Evolutionary conservation across 1,140 invertebrate species (phyloP).

Genomic region (Drosophila ficusphila): DNA sequence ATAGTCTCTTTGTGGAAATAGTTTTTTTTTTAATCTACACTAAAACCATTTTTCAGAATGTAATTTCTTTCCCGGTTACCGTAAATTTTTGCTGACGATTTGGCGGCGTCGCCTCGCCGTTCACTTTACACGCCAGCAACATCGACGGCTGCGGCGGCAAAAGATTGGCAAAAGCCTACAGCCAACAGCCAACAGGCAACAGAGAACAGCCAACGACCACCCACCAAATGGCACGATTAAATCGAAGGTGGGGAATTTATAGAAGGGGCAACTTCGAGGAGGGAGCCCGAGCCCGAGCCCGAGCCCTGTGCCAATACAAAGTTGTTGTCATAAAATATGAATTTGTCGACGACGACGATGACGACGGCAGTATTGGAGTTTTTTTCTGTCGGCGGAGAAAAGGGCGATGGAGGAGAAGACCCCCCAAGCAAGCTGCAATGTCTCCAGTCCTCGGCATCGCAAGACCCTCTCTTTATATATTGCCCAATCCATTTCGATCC

Average conservation of each 20-base stretch:
- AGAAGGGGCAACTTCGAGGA: background rate
- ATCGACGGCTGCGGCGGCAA: conserved; percentile 18
- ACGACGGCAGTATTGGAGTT: too few species aligned
- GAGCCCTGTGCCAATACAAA: conserved; percentile 35
- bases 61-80: conserved; percentile 1
- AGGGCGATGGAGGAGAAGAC: conserved; percentile 3
- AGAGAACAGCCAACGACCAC: conserved; percentile 33
- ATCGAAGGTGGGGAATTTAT: background rate
- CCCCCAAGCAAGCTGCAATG: conserved; percentile 48
- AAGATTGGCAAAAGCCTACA: conserved; percentile 11
- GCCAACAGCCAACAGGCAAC: conserved; percentile 17
- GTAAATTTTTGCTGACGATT: conserved; percentile 10
- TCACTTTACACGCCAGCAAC: conserved; percentile 31
- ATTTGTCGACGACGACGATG: conserved; percentile 56
- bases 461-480: background rate
- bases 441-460: too few species aligned
- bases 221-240: conserved; percentile 61
- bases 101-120: conserved; percentile 11
- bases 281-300: too few species aligned
- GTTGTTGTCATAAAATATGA: conserved; percentile 80
- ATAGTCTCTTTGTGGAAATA: too few species aligned
- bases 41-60: too few species aligned
- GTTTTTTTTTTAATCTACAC: too few species aligned
- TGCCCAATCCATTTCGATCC: conserved; percentile 33
- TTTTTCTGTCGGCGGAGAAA: too few species aligned